These are phyloP conservation scores for Luehdorfia chinensis DNA, from an alignment of 1,140 invertebrate species.

Conservation along the genomic window DNA sequence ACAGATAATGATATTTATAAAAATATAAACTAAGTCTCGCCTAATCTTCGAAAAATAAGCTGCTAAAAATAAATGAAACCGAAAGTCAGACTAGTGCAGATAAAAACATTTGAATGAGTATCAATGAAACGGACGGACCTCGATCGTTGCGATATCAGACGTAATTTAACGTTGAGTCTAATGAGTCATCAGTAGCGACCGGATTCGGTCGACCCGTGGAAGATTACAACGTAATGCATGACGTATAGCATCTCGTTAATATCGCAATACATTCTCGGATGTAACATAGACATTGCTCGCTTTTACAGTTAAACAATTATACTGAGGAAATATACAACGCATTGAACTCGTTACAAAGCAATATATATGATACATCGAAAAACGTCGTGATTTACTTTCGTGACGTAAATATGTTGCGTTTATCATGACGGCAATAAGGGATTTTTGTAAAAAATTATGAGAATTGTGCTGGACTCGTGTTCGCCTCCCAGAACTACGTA, in stretches of 20 bases:
- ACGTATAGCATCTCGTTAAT: constrained; percentile 18
- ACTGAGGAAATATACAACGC: not conserved
- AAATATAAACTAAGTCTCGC: too few species aligned
- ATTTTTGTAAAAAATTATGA: not conserved
- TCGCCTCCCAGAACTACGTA: not conserved
- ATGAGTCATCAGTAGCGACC: constrained; percentile 24
- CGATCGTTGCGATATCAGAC: constrained; percentile 19
- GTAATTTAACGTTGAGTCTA: constrained; percentile 13
- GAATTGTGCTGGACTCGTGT: not conserved
- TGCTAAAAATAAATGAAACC: not conserved
- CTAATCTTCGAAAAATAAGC: not conserved
- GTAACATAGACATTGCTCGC: not conserved
- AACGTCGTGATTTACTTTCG: constrained; percentile 8
- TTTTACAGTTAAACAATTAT: not conserved
- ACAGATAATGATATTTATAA: too few species aligned
- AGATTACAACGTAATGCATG: constrained; percentile 29
- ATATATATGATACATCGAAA: not conserved
- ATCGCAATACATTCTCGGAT: constrained; percentile 11
- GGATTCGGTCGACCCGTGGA: constrained; percentile 20
- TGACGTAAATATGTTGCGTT: constrained; percentile 15
- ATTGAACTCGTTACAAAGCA: constrained; percentile 6
- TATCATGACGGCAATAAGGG: constrained; percentile 7
- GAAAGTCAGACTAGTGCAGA: not conserved
- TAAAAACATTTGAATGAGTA: not conserved
- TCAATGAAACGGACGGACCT: not conserved